Base-by-base conservation (phyloP, 2,113 vertebrate species). In the Rhinoptilus africanus region DNA sequence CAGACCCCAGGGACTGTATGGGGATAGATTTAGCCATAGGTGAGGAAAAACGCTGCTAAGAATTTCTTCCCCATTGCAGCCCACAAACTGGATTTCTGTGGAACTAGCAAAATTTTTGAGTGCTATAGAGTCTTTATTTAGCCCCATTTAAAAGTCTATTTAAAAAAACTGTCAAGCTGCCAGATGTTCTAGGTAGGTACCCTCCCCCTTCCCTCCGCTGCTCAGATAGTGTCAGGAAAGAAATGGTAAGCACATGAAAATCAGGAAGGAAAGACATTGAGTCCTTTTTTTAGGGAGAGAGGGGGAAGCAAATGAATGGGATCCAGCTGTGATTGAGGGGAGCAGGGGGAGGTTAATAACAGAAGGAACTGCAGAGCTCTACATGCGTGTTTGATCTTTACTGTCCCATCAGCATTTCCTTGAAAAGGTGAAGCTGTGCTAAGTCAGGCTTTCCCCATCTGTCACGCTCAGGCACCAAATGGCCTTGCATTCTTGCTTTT, bases 271-370 rank as follows among this genome's bases (percentile, higher is more conserved):
- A 91, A 96, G 64, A 89, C 95, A 67, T 68, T 62, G 85, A 95
- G 73, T 75, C 56, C 81, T 92, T 95, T 93, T 96, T 96, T 93
- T 72, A 95, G 89, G 43, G 43, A 91, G 80, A 85, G 56, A 88
- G 75, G 66, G 84, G 39, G 62, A 92, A 94, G 92, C 77, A 91
- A 88, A 78, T 96, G 66, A 97, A 96, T 88, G 41, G 74, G 74
- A 94, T 95, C 69, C 94, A 97, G 93, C 94, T 97, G 96, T 93
- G 92, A 91, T 12, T 94, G 84, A 93, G 48, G 85, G 74, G 53
- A 88, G 69, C 43, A 82, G 66, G 20, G 56, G 60, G 80, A 93
- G n/a, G 62, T 89, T 94, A 96, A 56, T 91, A 95, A 82, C 54
- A 83, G 63, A 66, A 96, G 54, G 76, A 95, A 87, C 35, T 94